Evolutionary conservation across 2,888 invertebrate genomes (phyloP).

Genomic region (Sthenelais limicola): DNA sequence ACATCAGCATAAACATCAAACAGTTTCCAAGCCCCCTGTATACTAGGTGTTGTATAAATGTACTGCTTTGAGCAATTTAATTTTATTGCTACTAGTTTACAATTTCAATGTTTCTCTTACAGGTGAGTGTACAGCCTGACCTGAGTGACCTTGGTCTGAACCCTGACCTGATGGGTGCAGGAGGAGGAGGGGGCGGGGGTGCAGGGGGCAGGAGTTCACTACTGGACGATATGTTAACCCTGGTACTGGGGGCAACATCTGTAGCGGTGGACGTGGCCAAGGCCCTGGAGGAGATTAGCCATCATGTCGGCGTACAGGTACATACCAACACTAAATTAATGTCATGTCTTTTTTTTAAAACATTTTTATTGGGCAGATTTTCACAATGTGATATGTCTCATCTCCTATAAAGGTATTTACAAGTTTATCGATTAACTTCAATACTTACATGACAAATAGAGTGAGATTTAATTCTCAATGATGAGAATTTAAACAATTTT

Average conservation of each 20-base stretch:
- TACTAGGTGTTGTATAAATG: no score
- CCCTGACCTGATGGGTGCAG: not conserved
- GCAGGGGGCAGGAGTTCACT: constrained; percentile 53
- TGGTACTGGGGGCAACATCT: constrained; percentile 56
- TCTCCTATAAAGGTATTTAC: no score
- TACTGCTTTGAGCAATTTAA: no score
- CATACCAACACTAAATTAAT: not conserved
- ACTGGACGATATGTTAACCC: constrained; percentile 57
- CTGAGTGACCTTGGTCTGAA: constrained; percentile 35
- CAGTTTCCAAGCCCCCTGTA: no score
- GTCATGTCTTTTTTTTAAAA: not conserved
- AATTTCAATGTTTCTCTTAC: no score
- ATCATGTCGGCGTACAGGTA: constrained; percentile 22
- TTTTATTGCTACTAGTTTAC: no score
- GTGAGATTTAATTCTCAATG: no score
- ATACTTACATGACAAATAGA: not conserved
- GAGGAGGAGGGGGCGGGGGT: constrained; percentile 35
- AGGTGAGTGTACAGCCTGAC: constrained; percentile 44
- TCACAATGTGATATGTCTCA: no score
- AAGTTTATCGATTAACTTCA: not conserved
- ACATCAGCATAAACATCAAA: no score
- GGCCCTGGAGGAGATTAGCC: constrained; percentile 48
- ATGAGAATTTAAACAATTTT: not conserved
- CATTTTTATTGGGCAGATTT: no score
- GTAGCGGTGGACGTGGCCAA: constrained; percentile 58